These are phyloP conservation scores for Trichoplusia ni DNA, from an alignment of 1,140 invertebrate species.

Conservation along the genomic window DNA sequence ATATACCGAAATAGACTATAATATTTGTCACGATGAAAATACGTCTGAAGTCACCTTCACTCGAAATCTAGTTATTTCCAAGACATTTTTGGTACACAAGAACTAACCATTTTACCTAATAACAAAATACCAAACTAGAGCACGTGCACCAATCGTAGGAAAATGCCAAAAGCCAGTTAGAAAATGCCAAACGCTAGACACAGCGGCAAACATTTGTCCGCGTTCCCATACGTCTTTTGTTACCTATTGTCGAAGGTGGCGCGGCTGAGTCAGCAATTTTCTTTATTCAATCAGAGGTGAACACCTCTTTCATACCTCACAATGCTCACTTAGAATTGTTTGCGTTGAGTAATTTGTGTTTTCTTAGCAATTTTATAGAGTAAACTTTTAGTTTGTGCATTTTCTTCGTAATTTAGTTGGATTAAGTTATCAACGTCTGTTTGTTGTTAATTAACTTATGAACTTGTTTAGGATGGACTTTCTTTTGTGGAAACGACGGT, in stretches of 20 bases:
- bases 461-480: too few relatives aligned
- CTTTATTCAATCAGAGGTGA: constrained; percentile 50
- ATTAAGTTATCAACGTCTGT: too few relatives aligned
- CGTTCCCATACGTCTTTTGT: constrained; percentile 45
- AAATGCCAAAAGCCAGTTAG: constrained; percentile 35
- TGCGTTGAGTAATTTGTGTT: constrained; percentile 17
- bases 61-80: too few relatives aligned
- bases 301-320: constrained; percentile 14
- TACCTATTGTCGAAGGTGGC: constrained; percentile 39
- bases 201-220: constrained; percentile 45
- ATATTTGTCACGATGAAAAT: too few relatives aligned
- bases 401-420: not conserved
- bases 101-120: not conserved
- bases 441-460: too few relatives aligned
- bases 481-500: too few relatives aligned
- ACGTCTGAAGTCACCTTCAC: too few relatives aligned
- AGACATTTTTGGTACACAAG: constrained; percentile 15
- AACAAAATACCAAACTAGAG: constrained; percentile 17
- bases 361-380: not conserved
- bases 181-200: constrained; percentile 35
- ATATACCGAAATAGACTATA: too few relatives aligned
- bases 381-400: not conserved
- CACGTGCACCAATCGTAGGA: constrained; percentile 6
- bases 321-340: constrained; percentile 18
- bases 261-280: constrained; percentile 42